These are phyloP conservation scores for Notothenia coriiceps DNA, from an alignment of 2,113 vertebrate genomes.

Conservation along the genomic window DNA sequence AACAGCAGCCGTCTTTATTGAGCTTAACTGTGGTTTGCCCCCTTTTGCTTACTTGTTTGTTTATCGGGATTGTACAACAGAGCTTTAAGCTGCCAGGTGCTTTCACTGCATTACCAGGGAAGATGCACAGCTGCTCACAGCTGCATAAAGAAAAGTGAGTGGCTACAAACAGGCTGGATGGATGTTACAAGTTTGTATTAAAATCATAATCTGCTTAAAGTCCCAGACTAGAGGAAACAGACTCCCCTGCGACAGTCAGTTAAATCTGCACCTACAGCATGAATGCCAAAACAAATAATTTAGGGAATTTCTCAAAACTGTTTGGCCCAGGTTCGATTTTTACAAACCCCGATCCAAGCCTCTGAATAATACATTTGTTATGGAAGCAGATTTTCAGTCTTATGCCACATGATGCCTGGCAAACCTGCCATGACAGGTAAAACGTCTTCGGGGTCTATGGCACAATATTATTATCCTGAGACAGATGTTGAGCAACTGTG, in stretches of 20 bases:
- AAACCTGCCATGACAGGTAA: no score
- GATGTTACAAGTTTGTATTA: constrained; percentile 39
- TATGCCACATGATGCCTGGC: neutral
- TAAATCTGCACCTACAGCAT: constrained; percentile 28
- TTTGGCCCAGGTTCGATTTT: constrained; percentile 16
- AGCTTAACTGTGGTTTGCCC: constrained; percentile 65
- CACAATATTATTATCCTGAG: neutral
- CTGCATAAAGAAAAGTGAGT: constrained; percentile 18
- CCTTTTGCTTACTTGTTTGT: constrained; percentile 74
- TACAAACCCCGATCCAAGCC: constrained; percentile 29
- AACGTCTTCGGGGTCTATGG: neutral
- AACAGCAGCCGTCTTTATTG: constrained; percentile 38
- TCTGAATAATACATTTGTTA: constrained; percentile 27
- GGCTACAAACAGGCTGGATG: constrained; percentile 20
- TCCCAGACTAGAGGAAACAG: constrained; percentile 31
- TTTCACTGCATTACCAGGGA: constrained; percentile 60
- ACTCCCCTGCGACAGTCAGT: constrained; percentile 22
- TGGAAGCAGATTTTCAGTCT: neutral
- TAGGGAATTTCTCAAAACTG: constrained; percentile 15
- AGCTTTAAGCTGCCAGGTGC: constrained; percentile 64
- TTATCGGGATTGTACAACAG: constrained; percentile 65
- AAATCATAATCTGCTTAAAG: constrained; percentile 61
- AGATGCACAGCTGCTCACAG: constrained; percentile 51
- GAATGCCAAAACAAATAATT: constrained; percentile 42
- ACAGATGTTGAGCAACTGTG: neutral